Conservation (phyloP, 2,113 vertebrate species). For the Tyrannus savana region DNA sequence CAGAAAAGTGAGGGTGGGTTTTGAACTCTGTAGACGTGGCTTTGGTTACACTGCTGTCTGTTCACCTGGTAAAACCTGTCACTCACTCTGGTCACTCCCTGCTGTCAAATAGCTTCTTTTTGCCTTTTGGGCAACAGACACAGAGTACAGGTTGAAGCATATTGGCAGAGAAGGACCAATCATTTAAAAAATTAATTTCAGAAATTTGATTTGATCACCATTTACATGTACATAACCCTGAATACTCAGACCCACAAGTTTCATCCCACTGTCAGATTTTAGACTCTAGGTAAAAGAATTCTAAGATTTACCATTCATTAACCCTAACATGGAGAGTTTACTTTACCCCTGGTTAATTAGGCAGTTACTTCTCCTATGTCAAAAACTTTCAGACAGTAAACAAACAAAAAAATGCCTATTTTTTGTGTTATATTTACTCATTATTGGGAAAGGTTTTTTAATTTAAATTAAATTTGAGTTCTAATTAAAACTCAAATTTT, state of each 20-base stretch:
- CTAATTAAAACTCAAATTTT: neutral
- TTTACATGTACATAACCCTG: neutral
- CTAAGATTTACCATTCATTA: neutral
- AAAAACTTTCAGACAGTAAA: neutral
- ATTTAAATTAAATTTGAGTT: no score
- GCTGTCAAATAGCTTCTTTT: neutral
- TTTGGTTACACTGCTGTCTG: neutral
- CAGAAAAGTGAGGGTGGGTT: neutral
- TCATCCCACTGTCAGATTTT: neutral
- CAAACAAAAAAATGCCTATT: fast-evolving
- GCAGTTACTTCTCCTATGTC: neutral
- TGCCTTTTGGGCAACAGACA: neutral
- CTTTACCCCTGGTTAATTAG: neutral
- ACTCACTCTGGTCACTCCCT: neutral
- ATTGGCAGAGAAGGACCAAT: neutral
- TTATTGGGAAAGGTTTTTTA: neutral
- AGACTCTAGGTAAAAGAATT: neutral
- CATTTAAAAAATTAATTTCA: neutral
- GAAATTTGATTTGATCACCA: neutral
- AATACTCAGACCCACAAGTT: neutral
- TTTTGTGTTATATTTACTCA: neutral
- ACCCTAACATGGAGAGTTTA: neutral
- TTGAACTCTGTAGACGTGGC: neutral
- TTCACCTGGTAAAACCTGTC: neutral
- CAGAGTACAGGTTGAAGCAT: neutral